These are phyloP conservation scores for Prietella phreatophila DNA, from an alignment of 2,113 vertebrate genomes.

Conservation along the genomic window DNA sequence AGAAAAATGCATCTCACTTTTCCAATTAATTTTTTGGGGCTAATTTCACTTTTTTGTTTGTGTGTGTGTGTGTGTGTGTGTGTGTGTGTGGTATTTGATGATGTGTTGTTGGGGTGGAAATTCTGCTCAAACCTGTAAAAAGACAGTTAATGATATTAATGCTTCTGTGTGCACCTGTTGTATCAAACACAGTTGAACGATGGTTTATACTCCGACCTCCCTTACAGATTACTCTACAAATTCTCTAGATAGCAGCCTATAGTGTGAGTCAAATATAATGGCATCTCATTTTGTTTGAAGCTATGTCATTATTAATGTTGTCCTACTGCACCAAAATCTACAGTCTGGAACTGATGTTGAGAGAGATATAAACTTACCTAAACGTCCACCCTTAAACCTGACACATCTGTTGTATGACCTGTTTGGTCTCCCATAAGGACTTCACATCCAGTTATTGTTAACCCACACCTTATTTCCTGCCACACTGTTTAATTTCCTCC, in stretches of 20 bases:
- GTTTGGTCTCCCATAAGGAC: neutral
- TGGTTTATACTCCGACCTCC: neutral
- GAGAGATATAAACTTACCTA: neutral
- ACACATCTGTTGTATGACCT: neutral
- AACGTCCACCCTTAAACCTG: neutral
- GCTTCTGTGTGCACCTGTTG: neutral
- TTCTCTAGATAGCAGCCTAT: neutral
- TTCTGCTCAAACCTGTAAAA: neutral
- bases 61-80: too few relatives aligned
- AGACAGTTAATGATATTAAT: neutral
- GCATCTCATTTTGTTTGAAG: neutral
- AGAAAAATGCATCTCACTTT: neutral
- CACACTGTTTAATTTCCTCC: neutral
- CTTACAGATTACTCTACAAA: neutral
- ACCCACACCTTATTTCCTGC: neutral
- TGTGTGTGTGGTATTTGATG: neutral
- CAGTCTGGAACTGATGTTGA: neutral
- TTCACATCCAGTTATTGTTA: neutral
- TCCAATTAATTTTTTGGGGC: neutral
- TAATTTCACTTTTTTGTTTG: neutral
- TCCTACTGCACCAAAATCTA: neutral
- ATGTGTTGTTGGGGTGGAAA: neutral
- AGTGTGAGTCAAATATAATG: neutral
- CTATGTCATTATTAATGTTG: neutral
- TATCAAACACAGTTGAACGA: neutral